Conservation (phyloP, 2,113 vertebrate species). For the cat (Felis catus) region F.catus_Fca126_mat1.0 CM031416.1:142358001-142358500, state of each 20-base stretch:
- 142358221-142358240: conserved; percentile 10
- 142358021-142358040: background rate
- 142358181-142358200: background rate
- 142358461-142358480: no score
- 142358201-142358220: background rate
- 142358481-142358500: no score
- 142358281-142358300: background rate
- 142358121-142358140: background rate
- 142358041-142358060: background rate
- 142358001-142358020: background rate
- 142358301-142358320: conserved; percentile 20
- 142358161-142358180: background rate
- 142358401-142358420: no score
- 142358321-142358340: background rate
- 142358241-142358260: background rate
- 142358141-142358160: background rate
- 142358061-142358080: background rate
- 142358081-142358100: no score
- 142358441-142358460: no score
- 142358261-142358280: background rate
- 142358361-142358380: no score
- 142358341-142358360: no score
- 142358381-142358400: no score
- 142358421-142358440: no score
- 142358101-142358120: fast-evolving